A percentile compares a stretch with the other conserved stretches of the same genome.
Evolutionary conservation across 2,797 vertebrate species (phyloP).

Genomic region (Monodelphis domestica): DNA sequence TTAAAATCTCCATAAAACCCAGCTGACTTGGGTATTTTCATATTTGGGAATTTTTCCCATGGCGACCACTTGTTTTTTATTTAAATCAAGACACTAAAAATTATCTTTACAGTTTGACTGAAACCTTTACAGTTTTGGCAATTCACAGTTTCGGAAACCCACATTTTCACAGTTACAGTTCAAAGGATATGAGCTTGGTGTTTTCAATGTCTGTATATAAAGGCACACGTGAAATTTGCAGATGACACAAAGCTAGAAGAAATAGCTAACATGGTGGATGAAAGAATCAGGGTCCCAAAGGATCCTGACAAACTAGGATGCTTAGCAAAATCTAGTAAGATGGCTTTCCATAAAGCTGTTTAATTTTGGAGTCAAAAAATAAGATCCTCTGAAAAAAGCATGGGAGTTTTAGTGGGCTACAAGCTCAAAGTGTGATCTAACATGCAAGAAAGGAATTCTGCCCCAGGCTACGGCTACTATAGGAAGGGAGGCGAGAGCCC

Average conservation of each 20-base stretch:
- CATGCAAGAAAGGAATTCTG: background rate
- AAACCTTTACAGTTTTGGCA: too few species aligned
- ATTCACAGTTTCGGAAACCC: too few species aligned
- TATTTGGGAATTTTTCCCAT: too few species aligned
- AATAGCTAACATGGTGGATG: background rate
- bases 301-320: background rate
- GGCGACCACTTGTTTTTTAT: too few species aligned
- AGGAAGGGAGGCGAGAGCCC: too few species aligned
- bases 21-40: too few species aligned
- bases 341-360: background rate
- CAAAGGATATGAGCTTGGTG: background rate
- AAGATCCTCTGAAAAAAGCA: background rate
- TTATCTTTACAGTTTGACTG: too few species aligned
- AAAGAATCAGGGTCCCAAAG: too few species aligned
- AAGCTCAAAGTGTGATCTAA: background rate
- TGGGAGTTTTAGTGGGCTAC: background rate
- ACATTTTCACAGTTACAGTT: too few species aligned
- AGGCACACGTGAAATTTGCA: background rate
- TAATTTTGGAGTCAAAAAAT: background rate
- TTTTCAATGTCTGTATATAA: background rate
- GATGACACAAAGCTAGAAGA: background rate
- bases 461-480: background rate
- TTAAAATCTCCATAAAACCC: too few species aligned
- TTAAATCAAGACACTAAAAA: too few species aligned
- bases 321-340: background rate